Percentiles rank a stretch among this genome's conserved stretches.
Conservation (phyloP, 2,797 vertebrate genomes). For the Adrianichthys oophorus region DNA sequence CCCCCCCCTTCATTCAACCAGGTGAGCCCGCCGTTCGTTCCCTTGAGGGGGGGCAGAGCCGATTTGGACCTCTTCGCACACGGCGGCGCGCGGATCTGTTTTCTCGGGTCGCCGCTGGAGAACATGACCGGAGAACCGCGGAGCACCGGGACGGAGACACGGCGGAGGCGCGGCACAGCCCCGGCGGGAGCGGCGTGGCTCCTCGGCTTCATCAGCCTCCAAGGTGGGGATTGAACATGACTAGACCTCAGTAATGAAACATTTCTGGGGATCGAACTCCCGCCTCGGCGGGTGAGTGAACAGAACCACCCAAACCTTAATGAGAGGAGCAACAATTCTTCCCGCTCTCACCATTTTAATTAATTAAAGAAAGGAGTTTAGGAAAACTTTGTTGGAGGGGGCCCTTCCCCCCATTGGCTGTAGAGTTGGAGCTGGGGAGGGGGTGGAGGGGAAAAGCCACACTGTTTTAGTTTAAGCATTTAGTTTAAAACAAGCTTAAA, state of each 20-base stretch:
- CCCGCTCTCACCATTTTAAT: no score
- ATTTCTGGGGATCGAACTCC: no score
- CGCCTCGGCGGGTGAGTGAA: no score
- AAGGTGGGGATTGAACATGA: slow-evolving; percentile 62
- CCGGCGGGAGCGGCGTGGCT: slow-evolving; percentile 32
- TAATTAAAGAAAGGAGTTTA: no score
- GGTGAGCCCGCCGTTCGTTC: slow-evolving; percentile 41
- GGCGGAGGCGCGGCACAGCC: slow-evolving; percentile 29
- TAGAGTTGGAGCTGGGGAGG: neutral
- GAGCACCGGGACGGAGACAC: slow-evolving; percentile 29
- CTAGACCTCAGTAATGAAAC: no score
- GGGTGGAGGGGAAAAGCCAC: no score
- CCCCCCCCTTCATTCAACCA: slow-evolving; percentile 28
- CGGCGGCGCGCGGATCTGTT: slow-evolving; percentile 31
- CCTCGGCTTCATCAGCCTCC: slow-evolving; percentile 60
- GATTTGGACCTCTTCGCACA: slow-evolving; percentile 36
- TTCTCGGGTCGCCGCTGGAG: slow-evolving; percentile 13
- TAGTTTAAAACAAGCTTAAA: no score
- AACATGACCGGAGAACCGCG: slow-evolving; percentile 19
- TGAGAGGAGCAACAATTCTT: no score
- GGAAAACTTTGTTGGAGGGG: slow-evolving; percentile 24
- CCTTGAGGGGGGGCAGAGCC: slow-evolving; percentile 13
- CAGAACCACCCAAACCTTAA: no score
- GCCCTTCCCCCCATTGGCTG: slow-evolving; percentile 35
- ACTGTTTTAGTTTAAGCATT: no score